phyloP scores from a whole-genome alignment of 2,113 vertebrate species.

The Phylloscopus trochiloides region DNA sequence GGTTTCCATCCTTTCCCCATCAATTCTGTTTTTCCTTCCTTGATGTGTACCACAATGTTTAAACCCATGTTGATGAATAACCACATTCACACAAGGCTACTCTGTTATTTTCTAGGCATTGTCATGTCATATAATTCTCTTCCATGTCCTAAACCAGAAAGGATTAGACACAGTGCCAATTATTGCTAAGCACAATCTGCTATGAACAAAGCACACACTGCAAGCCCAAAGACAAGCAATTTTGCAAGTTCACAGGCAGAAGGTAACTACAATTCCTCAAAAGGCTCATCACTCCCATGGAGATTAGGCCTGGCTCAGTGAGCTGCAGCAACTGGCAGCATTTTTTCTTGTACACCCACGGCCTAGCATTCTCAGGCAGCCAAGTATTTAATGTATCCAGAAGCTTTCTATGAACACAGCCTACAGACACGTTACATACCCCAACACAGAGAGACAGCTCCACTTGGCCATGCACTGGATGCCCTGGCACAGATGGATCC shows the following conservation, averaged over 20 bases:
- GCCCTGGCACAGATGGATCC: rapidly evolving
- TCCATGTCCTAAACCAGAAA: not conserved
- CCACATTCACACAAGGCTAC: not conserved
- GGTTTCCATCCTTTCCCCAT: not conserved
- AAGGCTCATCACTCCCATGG: not conserved
- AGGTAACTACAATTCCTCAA: not conserved
- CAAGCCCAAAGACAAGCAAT: not conserved
- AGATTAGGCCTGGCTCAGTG: not conserved
- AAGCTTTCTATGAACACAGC: not conserved
- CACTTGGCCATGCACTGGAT: not conserved
- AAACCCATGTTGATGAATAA: not conserved
- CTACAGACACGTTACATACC: rapidly evolving
- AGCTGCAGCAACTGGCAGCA: not conserved
- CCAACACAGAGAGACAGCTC: not conserved
- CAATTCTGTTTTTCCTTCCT: not conserved
- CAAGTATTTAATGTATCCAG: not conserved
- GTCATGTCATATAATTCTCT: not conserved
- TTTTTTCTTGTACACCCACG: not conserved
- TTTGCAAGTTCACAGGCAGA: not conserved
- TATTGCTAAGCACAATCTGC: not conserved
- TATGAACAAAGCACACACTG: rapidly evolving
- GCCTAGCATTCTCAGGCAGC: not conserved
- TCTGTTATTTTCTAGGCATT: not conserved
- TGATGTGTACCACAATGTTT: not conserved
- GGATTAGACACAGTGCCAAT: not conserved